Evolutionary conservation across 2,797 vertebrate genomes (phyloP), one percentile per base, ranked within the genome.

Genomic region (Esox lucius): DNA sequence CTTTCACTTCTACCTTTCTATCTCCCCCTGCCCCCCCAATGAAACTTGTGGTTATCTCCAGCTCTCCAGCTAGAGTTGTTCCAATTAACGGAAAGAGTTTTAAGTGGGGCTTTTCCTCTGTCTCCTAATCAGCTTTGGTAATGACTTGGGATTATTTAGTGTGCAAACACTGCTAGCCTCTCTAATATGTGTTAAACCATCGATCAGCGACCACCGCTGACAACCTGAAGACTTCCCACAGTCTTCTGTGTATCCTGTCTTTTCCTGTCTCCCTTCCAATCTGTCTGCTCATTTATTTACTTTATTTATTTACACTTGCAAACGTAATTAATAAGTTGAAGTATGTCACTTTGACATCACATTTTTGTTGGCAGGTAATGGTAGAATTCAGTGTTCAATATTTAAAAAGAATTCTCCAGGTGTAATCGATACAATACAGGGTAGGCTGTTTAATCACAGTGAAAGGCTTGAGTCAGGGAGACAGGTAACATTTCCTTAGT

Each of bases 141-240:
- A 83, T 87, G 81, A 82, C 75, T 88, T 86, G 81, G 80, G 81
- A 84, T 87, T 85, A 85, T 84, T 85, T 85, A 69, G 77, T 82
- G 80, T 81, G 82, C 78, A 82, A 86, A 85, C 78, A 81, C 83
- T 85, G 82, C 84, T 83, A 87, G 69, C 78, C 70, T 62, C 66
- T 65, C 80, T 82, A 85, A 88, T 84, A 87, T 81, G 75, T 81
- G 77, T 82, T 82, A 82, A 77, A 72, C 12, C 78, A 87, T 87
- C 56, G 81, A 86, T 87, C 77, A 71, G 72, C 72, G 69, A 75
- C 77, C 76, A 66, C 72, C 49, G n/a, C 79, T 75, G 77, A 80
- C 80, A 77, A 80, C 69, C 76, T 59, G 71, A 77, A 72, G 75
- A 77, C 75, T 75, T 82, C 68, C 71, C 73, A 77, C 19, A 24